These are phyloP conservation scores for Coronaproctus castanopsis DNA, from an alignment of 2,888 invertebrate species.

Conservation along the genomic window DNA sequence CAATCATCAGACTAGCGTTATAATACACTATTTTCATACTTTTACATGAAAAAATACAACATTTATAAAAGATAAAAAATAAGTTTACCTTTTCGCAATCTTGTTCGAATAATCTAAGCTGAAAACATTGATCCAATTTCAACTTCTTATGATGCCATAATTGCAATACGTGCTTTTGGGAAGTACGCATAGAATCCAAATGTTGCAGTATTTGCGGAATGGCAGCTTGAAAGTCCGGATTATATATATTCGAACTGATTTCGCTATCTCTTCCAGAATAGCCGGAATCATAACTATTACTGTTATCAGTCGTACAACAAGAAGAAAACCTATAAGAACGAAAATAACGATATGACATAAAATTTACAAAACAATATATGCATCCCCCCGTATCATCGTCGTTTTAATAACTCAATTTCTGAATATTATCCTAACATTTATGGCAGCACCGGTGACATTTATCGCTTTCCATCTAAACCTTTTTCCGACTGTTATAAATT, in stretches of 20 bases:
- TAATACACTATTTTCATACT: too few relatives aligned
- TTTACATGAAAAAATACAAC: too few relatives aligned
- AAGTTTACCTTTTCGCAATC: constrained; percentile 74
- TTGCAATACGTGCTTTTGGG: constrained; percentile 76
- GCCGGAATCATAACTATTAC: constrained; percentile 45
- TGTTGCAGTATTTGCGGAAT: constrained; percentile 55
- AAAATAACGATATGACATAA: not conserved
- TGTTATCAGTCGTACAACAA: constrained; percentile 31
- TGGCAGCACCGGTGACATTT: too few relatives aligned
- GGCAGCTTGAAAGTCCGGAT: constrained; percentile 40
- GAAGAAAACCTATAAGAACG: not conserved
- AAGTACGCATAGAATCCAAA: constrained; percentile 66
- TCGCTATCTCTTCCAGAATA: constrained; percentile 48
- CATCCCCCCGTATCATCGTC: too few relatives aligned
- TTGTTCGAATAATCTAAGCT: constrained; percentile 83
- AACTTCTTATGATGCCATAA: constrained; percentile 88
- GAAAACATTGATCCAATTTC: constrained; percentile 89
- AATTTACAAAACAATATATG: too few relatives aligned
- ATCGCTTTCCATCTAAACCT: too few relatives aligned
- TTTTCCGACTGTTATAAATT: too few relatives aligned
- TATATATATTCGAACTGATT: constrained; percentile 31
- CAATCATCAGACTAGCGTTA: too few relatives aligned
- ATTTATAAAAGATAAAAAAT: too few relatives aligned
- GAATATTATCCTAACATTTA: too few relatives aligned
- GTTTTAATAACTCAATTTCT: too few relatives aligned